Percentiles rank a stretch among this genome's conserved stretches.
These are phyloP conservation scores for Tor tambroides DNA, from an alignment of 2,113 vertebrate species.

Conservation along the genomic window DNA sequence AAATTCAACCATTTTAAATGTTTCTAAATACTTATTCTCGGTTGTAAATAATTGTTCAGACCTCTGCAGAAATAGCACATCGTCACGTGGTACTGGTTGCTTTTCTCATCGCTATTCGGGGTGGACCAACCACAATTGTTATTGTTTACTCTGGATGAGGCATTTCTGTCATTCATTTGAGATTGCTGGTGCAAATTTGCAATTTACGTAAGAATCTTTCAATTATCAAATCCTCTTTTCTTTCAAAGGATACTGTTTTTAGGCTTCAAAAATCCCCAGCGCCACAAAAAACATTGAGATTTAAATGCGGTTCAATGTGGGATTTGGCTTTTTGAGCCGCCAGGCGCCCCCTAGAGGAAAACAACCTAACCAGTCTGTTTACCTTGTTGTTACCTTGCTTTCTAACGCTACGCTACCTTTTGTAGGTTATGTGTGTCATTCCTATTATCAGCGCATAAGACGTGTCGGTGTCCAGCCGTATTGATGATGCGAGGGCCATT, in stretches of 20 bases:
- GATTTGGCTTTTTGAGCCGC: neutral
- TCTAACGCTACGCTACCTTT: neutral
- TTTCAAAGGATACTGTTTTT: neutral
- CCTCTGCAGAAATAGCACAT: neutral
- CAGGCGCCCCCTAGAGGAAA: slow-evolving; percentile 15
- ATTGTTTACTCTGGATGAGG: neutral
- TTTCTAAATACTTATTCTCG: neutral
- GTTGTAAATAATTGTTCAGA: too few relatives aligned
- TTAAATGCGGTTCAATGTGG: neutral
- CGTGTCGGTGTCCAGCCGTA: neutral
- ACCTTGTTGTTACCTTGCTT: neutral
- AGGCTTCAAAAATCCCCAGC: neutral
- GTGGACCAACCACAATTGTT: neutral
- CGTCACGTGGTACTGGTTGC: neutral
- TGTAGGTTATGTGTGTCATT: neutral
- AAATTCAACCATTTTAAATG: neutral
- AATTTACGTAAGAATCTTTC: neutral
- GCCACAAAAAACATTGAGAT: neutral
- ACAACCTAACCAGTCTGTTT: neutral
- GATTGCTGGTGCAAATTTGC: neutral
- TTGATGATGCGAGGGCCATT: slow-evolving; percentile 68
- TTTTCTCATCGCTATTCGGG: neutral
- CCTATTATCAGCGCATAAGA: neutral
- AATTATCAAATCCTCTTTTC: neutral
- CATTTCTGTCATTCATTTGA: neutral